Percentiles rank a stretch among this genome's conserved stretches.
Conservation (phyloP, 1,140 invertebrate species). For the Hetaerina americana region DNA sequence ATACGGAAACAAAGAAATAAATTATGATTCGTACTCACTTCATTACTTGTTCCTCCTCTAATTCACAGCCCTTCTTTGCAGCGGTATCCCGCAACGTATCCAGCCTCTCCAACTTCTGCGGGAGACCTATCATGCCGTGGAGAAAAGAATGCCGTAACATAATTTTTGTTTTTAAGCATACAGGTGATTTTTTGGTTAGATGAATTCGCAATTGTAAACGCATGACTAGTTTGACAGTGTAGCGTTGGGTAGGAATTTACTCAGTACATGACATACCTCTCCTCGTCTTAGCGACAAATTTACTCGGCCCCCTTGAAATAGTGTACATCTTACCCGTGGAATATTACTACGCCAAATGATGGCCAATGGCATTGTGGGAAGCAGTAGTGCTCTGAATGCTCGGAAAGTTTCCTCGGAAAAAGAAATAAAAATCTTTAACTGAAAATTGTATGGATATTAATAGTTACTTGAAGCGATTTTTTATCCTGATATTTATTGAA, state of each 20-base stretch:
- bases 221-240: no score
- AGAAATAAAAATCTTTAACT: no score
- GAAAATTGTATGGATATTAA: no score
- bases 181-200: no score
- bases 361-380: background rate
- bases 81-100: conserved; percentile 44
- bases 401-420: no score
- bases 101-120: conserved; percentile 40
- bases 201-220: no score
- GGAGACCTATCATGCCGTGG: conserved; percentile 12
- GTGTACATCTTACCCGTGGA: conserved; percentile 52
- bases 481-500: no score
- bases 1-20: no score
- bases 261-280: conserved; percentile 42
- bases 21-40: conserved; percentile 15
- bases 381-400: no score
- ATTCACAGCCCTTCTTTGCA: conserved; percentile 23
- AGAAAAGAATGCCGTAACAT: no score
- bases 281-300: conserved; percentile 71
- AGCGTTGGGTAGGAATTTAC: background rate
- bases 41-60: conserved; percentile 20
- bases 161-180: no score
- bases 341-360: background rate
- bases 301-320: conserved; percentile 68
- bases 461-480: no score